Evolutionary conservation across 2,113 vertebrate species (phyloP).

Genomic region (Perognathus longimembris): DNA sequence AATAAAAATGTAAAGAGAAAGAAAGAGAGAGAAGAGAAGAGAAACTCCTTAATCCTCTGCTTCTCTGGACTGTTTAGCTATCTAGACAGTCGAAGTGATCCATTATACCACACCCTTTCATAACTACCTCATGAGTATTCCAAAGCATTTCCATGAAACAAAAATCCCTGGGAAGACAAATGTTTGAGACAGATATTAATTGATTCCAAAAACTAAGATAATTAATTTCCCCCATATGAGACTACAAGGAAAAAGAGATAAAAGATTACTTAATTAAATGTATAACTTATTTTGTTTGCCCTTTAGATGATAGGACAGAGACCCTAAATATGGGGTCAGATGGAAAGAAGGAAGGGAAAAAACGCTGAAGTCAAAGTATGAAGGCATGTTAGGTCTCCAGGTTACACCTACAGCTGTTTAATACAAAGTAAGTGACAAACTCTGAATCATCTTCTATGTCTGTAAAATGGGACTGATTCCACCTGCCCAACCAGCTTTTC

Average conservation of each 20-base stretch:
- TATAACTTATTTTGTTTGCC: not conserved
- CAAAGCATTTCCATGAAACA: conserved; percentile 45
- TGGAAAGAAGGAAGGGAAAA: not conserved
- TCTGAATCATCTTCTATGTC: not conserved
- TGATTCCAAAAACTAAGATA: conserved; percentile 12
- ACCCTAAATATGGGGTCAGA: not conserved
- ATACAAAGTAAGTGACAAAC: not conserved
- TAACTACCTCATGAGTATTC: conserved; percentile 5
- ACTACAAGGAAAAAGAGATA: conserved; percentile 31
- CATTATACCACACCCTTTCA: not conserved
- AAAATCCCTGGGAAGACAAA: conserved; percentile 29
- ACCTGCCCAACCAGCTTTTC: conserved; percentile 1
- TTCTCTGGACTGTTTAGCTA: not conserved
- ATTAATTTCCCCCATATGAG: not conserved
- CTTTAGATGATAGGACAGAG: not conserved
- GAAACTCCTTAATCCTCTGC: not conserved
- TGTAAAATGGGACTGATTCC: not conserved
- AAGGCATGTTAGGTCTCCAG: not conserved
- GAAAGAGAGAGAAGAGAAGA: no score
- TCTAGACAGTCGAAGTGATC: not conserved
- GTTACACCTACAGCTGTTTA: not conserved
- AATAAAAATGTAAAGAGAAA: no score
- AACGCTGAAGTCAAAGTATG: not conserved
- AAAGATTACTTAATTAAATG: conserved; percentile 46
- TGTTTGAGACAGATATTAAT: not conserved